Evolutionary conservation across 2,113 vertebrate genomes (phyloP).

Genomic region (Barnardius zonarius): DNA sequence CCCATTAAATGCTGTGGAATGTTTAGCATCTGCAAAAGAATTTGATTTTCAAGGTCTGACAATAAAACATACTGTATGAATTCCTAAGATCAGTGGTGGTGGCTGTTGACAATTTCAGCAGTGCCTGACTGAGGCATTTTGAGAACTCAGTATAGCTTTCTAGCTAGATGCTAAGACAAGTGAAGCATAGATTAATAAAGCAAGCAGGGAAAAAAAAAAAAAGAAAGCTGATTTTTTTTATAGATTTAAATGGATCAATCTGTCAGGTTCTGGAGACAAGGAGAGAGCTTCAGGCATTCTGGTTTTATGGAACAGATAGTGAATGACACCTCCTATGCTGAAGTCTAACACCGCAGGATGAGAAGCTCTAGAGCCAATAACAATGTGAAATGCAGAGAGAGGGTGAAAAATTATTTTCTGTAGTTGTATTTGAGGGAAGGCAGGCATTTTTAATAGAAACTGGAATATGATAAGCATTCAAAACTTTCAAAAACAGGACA

Average conservation of each 20-base stretch:
- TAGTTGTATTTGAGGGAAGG: not conserved
- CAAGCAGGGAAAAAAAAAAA: not conserved
- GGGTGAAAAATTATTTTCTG: not conserved
- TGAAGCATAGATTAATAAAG: conserved; percentile 29
- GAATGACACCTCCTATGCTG: not conserved
- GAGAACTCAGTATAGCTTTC: not conserved
- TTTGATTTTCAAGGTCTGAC: conserved; percentile 26
- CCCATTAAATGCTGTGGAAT: not conserved
- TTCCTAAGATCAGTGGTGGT: not conserved
- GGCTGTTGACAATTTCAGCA: not conserved
- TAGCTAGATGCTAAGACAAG: not conserved
- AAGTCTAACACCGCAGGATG: not conserved
- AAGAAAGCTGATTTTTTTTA: not conserved
- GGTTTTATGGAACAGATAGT: not conserved
- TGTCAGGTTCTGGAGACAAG: conserved; percentile 11
- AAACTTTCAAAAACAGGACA: not conserved
- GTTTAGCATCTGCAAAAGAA: not conserved
- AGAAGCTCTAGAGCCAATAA: not conserved
- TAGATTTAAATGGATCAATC: conserved; percentile 10
- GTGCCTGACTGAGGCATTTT: not conserved
- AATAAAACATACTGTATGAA: not conserved
- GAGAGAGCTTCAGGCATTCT: not conserved
- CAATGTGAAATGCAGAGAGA: not conserved
- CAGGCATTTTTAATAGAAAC: not conserved
- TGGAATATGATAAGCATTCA: not conserved